Percentiles rank a stretch among this genome's conserved stretches.
Evolutionary conservation across 92 coral and sea anemone genomes (phyloP).

Genomic region (Parazoanthus darwini): DNA sequence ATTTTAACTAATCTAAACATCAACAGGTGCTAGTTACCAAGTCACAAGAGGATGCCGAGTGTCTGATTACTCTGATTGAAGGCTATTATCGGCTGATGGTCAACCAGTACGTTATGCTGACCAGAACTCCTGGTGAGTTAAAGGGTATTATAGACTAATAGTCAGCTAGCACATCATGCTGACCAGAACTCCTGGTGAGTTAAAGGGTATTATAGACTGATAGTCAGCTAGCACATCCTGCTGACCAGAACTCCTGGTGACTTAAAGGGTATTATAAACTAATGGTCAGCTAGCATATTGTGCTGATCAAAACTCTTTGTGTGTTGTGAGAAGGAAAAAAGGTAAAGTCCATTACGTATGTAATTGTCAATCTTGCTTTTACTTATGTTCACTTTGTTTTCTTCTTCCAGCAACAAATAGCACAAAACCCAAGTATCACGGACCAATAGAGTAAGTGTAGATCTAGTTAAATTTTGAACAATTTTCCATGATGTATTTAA

Average conservation of each 20-base stretch:
- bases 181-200: slow-evolving; percentile 7
- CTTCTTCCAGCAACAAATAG: slow-evolving; percentile 21
- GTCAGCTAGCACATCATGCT: too few species aligned
- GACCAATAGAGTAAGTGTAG: slow-evolving; percentile 66
- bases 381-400: not conserved
- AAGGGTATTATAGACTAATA: not conserved
- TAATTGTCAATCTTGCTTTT: too few species aligned
- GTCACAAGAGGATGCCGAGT: too few species aligned
- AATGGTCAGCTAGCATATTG: slow-evolving; percentile 71
- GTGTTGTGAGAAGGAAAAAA: too few species aligned
- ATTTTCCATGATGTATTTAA: not conserved
- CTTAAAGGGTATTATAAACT: slow-evolving; percentile 82
- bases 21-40: too few species aligned
- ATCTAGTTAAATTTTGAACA: not conserved
- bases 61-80: too few species aligned
- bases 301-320: too few species aligned
- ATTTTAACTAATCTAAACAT: too few species aligned
- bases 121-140: slow-evolving; percentile 12
- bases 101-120: slow-evolving; percentile 76
- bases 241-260: not conserved
- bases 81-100: slow-evolving; percentile 86
- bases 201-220: slow-evolving; percentile 81
- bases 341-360: too few species aligned
- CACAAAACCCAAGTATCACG: slow-evolving; percentile 50
- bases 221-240: slow-evolving; percentile 77